Percentiles rank a stretch among this genome's conserved stretches.
Evolutionary conservation across 2,113 vertebrate genomes (phyloP).

Genomic region (Thunnus maccoyii): DNA sequence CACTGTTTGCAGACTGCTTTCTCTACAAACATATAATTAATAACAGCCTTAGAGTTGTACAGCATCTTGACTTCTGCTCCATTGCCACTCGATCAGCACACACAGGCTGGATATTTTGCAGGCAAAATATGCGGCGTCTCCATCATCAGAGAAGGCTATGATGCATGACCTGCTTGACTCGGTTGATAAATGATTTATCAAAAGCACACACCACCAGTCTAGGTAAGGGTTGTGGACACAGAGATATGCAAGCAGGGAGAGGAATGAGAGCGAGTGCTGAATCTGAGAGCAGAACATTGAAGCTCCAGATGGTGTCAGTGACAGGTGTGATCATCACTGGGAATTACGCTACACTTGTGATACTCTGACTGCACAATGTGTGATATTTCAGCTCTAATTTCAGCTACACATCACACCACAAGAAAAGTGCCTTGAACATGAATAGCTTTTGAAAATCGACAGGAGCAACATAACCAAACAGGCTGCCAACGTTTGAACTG

Average conservation of each 20-base stretch:
- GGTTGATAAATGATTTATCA: constrained; percentile 73
- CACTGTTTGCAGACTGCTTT: constrained; percentile 7
- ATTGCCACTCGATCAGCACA: constrained; percentile 48
- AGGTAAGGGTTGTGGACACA: constrained; percentile 48
- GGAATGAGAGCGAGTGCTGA: constrained; percentile 14
- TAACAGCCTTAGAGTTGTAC: constrained; percentile 6
- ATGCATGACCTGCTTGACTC: constrained; percentile 68
- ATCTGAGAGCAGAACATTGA: constrained; percentile 16
- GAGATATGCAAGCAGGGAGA: constrained; percentile 25
- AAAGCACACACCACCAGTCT: constrained; percentile 51
- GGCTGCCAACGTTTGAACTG: neutral
- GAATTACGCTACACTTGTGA: constrained; percentile 60
- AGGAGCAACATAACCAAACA: neutral
- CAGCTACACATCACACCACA: constrained; percentile 43
- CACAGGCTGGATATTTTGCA: constrained; percentile 41
- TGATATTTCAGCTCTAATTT: constrained; percentile 68
- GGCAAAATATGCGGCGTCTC: constrained; percentile 50
- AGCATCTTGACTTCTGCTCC: constrained; percentile 37
- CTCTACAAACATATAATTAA: constrained; percentile 9
- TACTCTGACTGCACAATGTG: constrained; percentile 55
- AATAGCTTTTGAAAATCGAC: constrained; percentile 13
- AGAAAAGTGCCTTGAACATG: constrained; percentile 6
- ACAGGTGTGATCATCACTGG: constrained; percentile 68
- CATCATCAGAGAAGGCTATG: constrained; percentile 64
- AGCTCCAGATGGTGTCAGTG: constrained; percentile 67